Evolutionary conservation across 2,113 vertebrate genomes (phyloP).

Genomic region (Chamaetylas fuelleborni): DNA sequence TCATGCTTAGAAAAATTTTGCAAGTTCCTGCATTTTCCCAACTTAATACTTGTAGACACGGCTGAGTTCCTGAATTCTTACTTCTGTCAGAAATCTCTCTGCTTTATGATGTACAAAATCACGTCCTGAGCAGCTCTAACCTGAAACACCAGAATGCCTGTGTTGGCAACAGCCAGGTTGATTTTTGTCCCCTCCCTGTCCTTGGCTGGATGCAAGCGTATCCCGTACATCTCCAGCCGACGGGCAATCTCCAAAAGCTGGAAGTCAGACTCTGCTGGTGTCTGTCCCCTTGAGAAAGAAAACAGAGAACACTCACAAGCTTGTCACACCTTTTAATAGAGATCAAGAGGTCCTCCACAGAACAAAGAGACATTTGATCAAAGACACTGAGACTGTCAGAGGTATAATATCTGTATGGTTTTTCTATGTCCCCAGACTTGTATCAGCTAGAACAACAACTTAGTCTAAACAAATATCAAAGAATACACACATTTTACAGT

Average conservation of each 20-base stretch:
- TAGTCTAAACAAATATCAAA: neutral
- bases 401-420: neutral
- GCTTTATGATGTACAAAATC: neutral
- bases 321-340: conserved; percentile 47
- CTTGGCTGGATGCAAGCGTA: conserved; percentile 92
- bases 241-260: conserved; percentile 93
- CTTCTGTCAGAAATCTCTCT: neutral
- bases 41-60: neutral
- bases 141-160: conserved; percentile 96
- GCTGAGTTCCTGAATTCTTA: neutral
- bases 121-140: conserved; percentile 62
- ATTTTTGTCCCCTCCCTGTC: conserved; percentile 93
- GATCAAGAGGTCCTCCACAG: conserved; percentile 30
- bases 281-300: conserved; percentile 84
- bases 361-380: conserved; percentile 55
- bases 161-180: conserved; percentile 91
- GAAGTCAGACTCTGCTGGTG: conserved; percentile 94
- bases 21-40: neutral
- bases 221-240: conserved; percentile 92
- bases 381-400: neutral
- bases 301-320: conserved; percentile 37
- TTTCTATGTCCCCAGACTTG: neutral
- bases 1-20: neutral
- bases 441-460: neutral
- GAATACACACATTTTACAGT: neutral